phyloP scores from a whole-genome alignment of 2,113 vertebrate genomes.

The Serilophus lunatus region DNA sequence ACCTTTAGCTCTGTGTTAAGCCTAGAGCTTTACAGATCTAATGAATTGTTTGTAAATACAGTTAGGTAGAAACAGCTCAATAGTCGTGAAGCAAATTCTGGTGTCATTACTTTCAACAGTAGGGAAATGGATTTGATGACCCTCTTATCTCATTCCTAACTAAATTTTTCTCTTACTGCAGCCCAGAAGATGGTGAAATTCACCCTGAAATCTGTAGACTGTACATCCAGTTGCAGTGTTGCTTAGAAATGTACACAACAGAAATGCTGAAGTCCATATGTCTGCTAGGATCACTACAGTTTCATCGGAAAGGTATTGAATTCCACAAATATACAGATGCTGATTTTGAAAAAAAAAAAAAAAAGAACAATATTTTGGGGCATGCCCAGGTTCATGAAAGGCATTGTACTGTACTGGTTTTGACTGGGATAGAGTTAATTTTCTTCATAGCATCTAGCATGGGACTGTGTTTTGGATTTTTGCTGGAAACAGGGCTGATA shows the following conservation, averaged over 20 bases:
- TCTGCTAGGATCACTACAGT: slow-evolving; percentile 93
- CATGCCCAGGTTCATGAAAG: neutral
- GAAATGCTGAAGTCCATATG: slow-evolving; percentile 98
- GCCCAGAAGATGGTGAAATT: slow-evolving; percentile 96
- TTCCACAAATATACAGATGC: neutral
- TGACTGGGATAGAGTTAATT: neutral
- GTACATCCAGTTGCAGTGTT: slow-evolving; percentile 97
- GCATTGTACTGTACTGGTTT: neutral
- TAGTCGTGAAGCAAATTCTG: neutral
- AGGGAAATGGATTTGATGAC: neutral
- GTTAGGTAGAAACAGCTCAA: neutral
- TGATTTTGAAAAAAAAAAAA: neutral
- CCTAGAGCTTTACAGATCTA: neutral
- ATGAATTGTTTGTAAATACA: neutral
- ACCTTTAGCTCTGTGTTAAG: neutral
- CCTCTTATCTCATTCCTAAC: neutral
- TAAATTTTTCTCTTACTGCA: slow-evolving; percentile 64
- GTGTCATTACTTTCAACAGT: neutral
- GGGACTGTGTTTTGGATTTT: neutral
- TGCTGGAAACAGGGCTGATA: neutral
- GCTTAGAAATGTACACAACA: slow-evolving; percentile 97
- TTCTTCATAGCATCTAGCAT: neutral
- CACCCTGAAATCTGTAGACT: slow-evolving; percentile 97
- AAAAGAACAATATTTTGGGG: neutral
- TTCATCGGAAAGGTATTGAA: slow-evolving; percentile 92